phyloP scores from a whole-genome alignment of 2,113 vertebrate species.

The Harpagus bidentatus region DNA sequence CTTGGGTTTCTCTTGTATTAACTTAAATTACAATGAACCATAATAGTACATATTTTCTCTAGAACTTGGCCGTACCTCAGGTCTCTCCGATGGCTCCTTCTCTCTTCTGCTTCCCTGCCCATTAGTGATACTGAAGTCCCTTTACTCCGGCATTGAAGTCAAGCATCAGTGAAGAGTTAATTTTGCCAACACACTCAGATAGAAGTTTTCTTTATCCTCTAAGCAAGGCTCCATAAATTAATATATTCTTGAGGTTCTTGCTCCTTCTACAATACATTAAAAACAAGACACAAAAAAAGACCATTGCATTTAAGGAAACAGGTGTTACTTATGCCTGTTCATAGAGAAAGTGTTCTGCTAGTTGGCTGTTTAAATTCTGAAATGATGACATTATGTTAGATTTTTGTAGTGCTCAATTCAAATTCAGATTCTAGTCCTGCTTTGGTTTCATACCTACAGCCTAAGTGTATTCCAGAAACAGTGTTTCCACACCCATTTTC shows the following conservation, averaged over 20 bases:
- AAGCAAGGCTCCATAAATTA: neutral
- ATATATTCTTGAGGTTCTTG: neutral
- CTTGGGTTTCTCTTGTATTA: neutral
- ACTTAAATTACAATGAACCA: constrained; percentile 11
- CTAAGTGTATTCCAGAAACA: neutral
- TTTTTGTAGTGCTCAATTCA: neutral
- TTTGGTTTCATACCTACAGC: neutral
- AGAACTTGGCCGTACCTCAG: neutral
- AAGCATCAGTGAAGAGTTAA: neutral
- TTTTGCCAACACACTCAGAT: neutral
- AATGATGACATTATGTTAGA: neutral
- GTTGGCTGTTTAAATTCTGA: neutral
- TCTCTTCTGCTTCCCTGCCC: neutral
- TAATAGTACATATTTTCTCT: neutral
- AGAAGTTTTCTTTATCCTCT: neutral
- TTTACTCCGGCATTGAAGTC: neutral
- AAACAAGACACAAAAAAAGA: neutral
- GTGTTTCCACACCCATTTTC: neutral
- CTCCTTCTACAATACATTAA: neutral
- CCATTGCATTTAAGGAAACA: neutral
- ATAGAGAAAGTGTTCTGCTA: neutral
- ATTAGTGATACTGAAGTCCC: neutral
- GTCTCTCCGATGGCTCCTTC: neutral
- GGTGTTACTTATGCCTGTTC: neutral
- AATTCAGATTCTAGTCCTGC: neutral